These are phyloP conservation scores for Polydrusus cervinus DNA, from an alignment of 2,888 invertebrate genomes.

Conservation along the genomic window DNA sequence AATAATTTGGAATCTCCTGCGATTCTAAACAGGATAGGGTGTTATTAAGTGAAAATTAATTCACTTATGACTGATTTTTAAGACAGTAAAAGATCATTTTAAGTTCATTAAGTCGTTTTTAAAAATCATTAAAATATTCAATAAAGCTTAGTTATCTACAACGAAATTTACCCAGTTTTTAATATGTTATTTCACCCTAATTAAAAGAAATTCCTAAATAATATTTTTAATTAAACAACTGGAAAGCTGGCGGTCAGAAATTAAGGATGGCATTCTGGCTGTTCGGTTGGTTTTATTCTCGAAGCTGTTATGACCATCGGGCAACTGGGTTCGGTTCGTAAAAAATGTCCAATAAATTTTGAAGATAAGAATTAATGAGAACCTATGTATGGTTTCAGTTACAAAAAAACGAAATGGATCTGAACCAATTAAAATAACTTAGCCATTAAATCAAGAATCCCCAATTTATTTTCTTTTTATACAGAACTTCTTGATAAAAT, in stretches of 20 bases:
- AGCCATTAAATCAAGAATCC: background rate
- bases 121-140: no score
- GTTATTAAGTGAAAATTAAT: no score
- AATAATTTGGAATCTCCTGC: no score
- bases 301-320: background rate
- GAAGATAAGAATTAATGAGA: constrained; percentile 12
- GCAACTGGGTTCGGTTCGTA: background rate
- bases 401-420: constrained; percentile 1
- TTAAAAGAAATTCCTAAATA: background rate
- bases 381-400: background rate
- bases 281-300: background rate
- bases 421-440: constrained; percentile 13
- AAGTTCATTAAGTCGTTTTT: no score
- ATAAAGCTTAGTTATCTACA: no score
- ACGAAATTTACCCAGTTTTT: no score
- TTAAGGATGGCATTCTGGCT: background rate
- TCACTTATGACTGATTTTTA: no score
- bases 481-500: no score
- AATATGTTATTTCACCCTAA: background rate
- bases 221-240: background rate
- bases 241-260: background rate
- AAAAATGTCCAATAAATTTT: constrained; percentile 5
- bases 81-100: no score
- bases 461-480: background rate
- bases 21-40: no score